phyloP scores from a whole-genome alignment of 1,140 invertebrate genomes.

The Bombus fervidus region DNA sequence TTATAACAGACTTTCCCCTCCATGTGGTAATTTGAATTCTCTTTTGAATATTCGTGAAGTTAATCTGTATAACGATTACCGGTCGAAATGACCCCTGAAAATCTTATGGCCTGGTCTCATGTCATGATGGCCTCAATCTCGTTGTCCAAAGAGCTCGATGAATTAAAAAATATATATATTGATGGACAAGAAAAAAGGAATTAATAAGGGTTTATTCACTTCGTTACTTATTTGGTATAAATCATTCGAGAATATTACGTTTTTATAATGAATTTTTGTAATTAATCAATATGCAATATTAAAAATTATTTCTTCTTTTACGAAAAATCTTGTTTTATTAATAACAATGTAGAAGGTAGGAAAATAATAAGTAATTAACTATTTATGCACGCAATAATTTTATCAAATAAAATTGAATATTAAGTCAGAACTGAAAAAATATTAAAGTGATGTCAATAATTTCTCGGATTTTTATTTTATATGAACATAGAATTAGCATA shows the following conservation, averaged over 20 bases:
- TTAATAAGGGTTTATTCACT: not conserved
- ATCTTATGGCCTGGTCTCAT: not conserved
- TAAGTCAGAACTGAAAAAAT: too few relatives aligned
- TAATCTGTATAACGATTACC: constrained; percentile 56
- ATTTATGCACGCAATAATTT: too few relatives aligned
- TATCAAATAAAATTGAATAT: too few relatives aligned
- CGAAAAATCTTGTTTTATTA: too few relatives aligned
- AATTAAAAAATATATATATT: not conserved
- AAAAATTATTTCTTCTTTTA: not conserved
- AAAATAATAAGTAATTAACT: too few relatives aligned
- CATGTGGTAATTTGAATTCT: not conserved
- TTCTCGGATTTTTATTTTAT: too few relatives aligned
- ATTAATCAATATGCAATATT: not conserved
- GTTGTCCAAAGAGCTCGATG: not conserved
- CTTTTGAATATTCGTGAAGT: constrained; percentile 60
- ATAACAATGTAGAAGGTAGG: too few relatives aligned
- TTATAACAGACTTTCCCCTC: constrained; percentile 73
- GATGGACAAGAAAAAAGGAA: not conserved
- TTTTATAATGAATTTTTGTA: not conserved
- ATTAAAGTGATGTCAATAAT: too few relatives aligned
- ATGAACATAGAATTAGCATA: too few relatives aligned
- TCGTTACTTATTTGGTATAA: not conserved
- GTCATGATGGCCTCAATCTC: not conserved
- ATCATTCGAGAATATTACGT: not conserved
- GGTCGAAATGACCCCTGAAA: not conserved